These are phyloP conservation scores for Bacillus rossius DNA, from an alignment of 1,140 invertebrate species.

Conservation along the genomic window DNA sequence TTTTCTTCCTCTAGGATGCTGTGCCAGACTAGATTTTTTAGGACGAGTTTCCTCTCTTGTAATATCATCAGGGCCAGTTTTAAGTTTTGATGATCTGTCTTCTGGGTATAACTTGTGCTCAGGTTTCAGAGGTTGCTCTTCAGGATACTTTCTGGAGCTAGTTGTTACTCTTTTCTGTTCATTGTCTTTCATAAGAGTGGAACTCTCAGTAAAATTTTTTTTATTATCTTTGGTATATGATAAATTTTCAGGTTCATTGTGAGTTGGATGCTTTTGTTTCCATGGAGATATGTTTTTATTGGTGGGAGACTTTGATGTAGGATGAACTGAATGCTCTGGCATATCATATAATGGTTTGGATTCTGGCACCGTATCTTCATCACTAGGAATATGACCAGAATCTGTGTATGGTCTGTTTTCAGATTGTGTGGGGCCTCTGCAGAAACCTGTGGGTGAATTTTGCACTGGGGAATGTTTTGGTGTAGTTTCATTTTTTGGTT, in stretches of 20 bases:
- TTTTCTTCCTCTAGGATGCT: conserved; percentile 5
- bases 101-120: conserved; percentile 2
- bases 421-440: no score
- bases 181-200: background rate
- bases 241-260: background rate
- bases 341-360: background rate
- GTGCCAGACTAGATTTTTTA: background rate
- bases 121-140: background rate
- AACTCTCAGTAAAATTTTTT: background rate
- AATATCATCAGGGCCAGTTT: conserved; percentile 6
- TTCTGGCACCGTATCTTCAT: no score
- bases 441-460: no score
- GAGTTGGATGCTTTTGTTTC: background rate
- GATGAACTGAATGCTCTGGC: background rate
- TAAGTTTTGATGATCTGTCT: conserved; percentile 8
- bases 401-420: no score
- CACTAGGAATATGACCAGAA: no score
- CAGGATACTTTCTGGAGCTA: background rate
- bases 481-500: no score
- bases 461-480: no score
- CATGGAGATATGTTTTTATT: background rate
- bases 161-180: no score
- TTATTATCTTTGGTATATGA: background rate
- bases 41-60: conserved; percentile 8
- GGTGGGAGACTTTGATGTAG: background rate